Evolutionary conservation across 1,140 invertebrate species (phyloP).

Genomic region (Hyposmocoma kahamanoa): DNA sequence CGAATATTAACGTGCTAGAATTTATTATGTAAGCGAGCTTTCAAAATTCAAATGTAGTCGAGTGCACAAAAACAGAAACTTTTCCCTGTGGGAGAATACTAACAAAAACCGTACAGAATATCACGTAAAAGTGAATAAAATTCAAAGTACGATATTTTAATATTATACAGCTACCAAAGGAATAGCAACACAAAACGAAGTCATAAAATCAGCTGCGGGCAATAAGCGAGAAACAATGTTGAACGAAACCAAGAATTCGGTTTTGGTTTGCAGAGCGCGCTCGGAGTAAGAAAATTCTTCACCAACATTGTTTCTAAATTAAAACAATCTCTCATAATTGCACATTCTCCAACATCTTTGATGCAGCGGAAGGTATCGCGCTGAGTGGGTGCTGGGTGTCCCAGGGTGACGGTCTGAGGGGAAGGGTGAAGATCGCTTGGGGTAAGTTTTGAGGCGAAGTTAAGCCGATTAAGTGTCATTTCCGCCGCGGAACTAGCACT

Average conservation of each 20-base stretch:
- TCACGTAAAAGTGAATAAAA: not conserved
- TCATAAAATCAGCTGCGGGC: constrained; percentile 31
- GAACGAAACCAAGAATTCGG: constrained; percentile 64
- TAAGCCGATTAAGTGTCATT: constrained; percentile 72
- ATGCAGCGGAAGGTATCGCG: constrained; percentile 58
- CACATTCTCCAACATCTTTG: constrained; percentile 69
- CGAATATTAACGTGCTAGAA: too few relatives aligned
- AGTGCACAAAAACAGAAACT: too few relatives aligned
- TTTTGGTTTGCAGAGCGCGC: constrained; percentile 54
- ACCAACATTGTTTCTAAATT: constrained; percentile 71
- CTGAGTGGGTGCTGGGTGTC: too few relatives aligned
- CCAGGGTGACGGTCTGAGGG: constrained; percentile 14
- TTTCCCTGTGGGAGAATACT: too few relatives aligned
- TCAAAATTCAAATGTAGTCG: too few relatives aligned
- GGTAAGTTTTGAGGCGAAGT: constrained; percentile 67
- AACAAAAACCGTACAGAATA: too few relatives aligned
- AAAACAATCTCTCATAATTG: constrained; percentile 73
- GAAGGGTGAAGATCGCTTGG: constrained; percentile 23
- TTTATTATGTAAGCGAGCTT: not conserved
- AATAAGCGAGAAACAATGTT: constrained; percentile 61
- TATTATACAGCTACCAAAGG: not conserved
- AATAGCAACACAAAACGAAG: not conserved
- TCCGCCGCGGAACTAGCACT: constrained; percentile 66
- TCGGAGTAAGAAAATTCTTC: constrained; percentile 62
- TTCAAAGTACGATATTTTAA: not conserved